Evolutionary conservation across 2,888 invertebrate species (phyloP).

Genomic region (Eupsilia transversa): DNA sequence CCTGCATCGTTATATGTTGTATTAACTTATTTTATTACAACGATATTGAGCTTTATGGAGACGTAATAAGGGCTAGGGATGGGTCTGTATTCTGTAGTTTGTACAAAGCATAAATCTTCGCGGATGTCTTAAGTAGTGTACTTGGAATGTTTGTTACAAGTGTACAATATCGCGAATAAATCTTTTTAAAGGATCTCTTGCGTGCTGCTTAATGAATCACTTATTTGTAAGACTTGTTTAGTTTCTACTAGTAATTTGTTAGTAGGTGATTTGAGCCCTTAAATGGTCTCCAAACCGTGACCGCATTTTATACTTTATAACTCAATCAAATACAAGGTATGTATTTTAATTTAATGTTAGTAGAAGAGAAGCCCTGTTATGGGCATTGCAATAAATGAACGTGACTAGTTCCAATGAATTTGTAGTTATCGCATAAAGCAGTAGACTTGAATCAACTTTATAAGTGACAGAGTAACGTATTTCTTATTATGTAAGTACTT

Average conservation of each 20-base stretch:
- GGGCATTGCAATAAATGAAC: constrained; percentile 42
- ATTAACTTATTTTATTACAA: constrained; percentile 63
- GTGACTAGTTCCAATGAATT: constrained; percentile 23
- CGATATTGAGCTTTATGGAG: constrained; percentile 68
- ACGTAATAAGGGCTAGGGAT: constrained; percentile 64
- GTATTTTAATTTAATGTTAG: constrained; percentile 44
- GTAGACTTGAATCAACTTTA: constrained; percentile 13
- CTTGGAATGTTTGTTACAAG: constrained; percentile 74
- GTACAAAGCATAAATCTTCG: constrained; percentile 76
- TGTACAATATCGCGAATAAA: constrained; percentile 72
- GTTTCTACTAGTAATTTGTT: constrained; percentile 43
- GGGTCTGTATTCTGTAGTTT: constrained; percentile 67
- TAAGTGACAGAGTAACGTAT: constrained; percentile 20
- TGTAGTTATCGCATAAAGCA: constrained; percentile 25
- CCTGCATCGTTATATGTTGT: constrained; percentile 70
- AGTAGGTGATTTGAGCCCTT: constrained; percentile 42
- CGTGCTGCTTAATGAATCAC: constrained; percentile 50
- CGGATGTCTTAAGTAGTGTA: constrained; percentile 78
- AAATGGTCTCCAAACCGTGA: constrained; percentile 51
- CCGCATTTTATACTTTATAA: constrained; percentile 54
- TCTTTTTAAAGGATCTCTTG: constrained; percentile 64
- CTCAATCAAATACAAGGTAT: constrained; percentile 58
- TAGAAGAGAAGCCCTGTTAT: constrained; percentile 27
- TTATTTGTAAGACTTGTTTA: constrained; percentile 46
- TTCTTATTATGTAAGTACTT: not conserved